These are phyloP conservation scores for Chitala chitala DNA, from an alignment of 2,113 vertebrate species.

Conservation along the genomic window DNA sequence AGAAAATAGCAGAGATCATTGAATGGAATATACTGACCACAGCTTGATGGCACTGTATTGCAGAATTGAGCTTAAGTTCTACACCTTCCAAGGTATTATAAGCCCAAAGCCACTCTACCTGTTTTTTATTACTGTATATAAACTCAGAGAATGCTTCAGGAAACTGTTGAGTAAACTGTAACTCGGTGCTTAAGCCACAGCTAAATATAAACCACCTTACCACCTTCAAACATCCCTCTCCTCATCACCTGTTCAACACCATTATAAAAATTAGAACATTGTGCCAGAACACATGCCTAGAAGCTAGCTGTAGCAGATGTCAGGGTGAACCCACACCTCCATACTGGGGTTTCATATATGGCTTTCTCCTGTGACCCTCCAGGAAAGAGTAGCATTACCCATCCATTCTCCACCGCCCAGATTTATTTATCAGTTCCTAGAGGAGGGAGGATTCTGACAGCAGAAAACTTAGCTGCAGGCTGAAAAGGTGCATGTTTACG, in stretches of 20 bases:
- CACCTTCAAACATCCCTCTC: not conserved
- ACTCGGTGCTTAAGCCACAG: slow-evolving; percentile 34
- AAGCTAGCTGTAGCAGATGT: no score
- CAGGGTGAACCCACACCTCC: not conserved
- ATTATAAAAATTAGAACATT: not conserved
- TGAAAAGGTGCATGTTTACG: slow-evolving; percentile 15
- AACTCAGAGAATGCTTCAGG: slow-evolving; percentile 31
- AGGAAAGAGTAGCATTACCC: not conserved
- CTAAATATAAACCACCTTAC: not conserved
- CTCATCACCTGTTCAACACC: not conserved
- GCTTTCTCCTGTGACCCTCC: not conserved
- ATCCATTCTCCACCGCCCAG: not conserved
- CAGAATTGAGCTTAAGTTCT: not conserved
- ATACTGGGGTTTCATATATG: not conserved
- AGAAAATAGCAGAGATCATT: slow-evolving; percentile 3
- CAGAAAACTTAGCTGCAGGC: slow-evolving; percentile 13
- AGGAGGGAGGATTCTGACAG: not conserved
- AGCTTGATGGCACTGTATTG: no score
- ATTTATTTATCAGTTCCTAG: not conserved
- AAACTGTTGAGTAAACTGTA: slow-evolving; percentile 34
- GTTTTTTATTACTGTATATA: slow-evolving; percentile 19
- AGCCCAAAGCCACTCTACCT: no score
- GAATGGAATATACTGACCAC: no score
- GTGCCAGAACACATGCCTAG: not conserved
- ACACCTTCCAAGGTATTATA: slow-evolving; percentile 14